Conservation (phyloP, 2,113 vertebrate species). For the Siniperca knerii region DNA sequence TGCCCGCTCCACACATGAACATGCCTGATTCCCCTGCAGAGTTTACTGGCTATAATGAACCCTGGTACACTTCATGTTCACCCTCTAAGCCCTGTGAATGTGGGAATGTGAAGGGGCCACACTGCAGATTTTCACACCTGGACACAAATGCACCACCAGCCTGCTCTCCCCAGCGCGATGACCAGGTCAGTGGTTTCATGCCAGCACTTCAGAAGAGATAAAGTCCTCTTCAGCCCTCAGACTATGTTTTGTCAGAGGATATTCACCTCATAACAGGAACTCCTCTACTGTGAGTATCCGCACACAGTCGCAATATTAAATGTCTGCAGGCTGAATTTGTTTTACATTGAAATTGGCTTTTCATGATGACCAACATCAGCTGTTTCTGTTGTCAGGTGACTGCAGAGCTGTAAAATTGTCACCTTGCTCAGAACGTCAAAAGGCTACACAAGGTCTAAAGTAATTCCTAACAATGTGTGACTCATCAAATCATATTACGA, state of each 20-base stretch:
- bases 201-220: slow-evolving; percentile 53
- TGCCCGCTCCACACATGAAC: neutral
- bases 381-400: neutral
- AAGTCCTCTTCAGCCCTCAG: slow-evolving; percentile 22
- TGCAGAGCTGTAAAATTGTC: neutral
- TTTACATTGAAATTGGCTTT: neutral
- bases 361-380: neutral
- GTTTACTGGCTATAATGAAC: neutral
- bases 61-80: neutral
- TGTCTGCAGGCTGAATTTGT: neutral
- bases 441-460: neutral
- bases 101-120: slow-evolving; percentile 1
- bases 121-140: slow-evolving; percentile 10
- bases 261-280: slow-evolving; percentile 1
- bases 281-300: slow-evolving; percentile 1
- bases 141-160: neutral
- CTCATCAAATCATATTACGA: neutral
- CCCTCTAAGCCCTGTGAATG: slow-evolving; percentile 11
- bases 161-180: neutral
- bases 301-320: neutral
- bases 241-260: slow-evolving; percentile 19
- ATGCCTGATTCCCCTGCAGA: neutral
- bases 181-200: slow-evolving; percentile 39
- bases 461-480: neutral
- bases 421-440: neutral